These are phyloP conservation scores for Paedocypris micromegethes DNA, from an alignment of 2,797 vertebrate genomes.

Conservation along the genomic window DNA sequence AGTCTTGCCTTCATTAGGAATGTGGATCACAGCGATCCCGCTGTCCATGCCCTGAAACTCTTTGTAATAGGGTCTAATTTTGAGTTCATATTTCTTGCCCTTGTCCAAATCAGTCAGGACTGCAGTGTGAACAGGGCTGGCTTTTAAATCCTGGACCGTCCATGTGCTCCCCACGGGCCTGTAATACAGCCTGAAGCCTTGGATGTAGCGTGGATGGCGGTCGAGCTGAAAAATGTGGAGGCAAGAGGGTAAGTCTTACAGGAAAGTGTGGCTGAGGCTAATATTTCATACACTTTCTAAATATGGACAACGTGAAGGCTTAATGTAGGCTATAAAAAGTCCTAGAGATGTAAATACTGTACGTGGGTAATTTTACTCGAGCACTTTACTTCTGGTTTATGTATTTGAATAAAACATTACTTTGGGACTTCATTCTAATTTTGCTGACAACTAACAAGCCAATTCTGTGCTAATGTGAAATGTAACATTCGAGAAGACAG, in stretches of 20 bases:
- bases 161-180: constrained; percentile 72
- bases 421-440: no score
- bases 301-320: no score
- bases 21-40: constrained; percentile 67
- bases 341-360: no score
- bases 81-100: constrained; percentile 83
- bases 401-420: no score
- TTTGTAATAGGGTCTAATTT: constrained; percentile 84
- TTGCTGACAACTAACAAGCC: no score
- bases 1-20: constrained; percentile 82
- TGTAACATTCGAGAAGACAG: no score
- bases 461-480: no score
- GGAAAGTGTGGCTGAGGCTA: no score
- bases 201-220: constrained; percentile 73
- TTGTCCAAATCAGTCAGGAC: constrained; percentile 74
- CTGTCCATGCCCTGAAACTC: constrained; percentile 87
- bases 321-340: no score
- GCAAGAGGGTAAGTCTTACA: no score
- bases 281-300: background rate
- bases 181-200: constrained; percentile 88
- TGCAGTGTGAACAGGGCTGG: constrained; percentile 64
- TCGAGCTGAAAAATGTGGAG: constrained; percentile 68
- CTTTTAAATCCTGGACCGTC: constrained; percentile 73
- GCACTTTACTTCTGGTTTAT: no score
- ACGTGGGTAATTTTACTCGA: no score